phyloP scores from a whole-genome alignment of 2,797 vertebrate genomes.

The Molossus molossus region DNA sequence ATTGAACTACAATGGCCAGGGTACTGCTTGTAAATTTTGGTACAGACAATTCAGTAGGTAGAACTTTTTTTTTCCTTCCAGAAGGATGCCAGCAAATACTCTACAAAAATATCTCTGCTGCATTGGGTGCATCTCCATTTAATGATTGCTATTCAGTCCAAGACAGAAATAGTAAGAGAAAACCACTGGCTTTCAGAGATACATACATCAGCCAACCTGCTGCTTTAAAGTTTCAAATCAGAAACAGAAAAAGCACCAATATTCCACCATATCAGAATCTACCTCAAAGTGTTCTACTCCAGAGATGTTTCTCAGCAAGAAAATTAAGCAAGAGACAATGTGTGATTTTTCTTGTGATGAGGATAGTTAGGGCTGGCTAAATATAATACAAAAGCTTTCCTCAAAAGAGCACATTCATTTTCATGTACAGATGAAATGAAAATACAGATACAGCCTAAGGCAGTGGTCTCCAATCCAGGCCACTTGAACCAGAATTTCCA shows the following conservation, averaged over 20 bases:
- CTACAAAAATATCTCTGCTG: background rate
- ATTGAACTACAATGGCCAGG: background rate
- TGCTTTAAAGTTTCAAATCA: background rate
- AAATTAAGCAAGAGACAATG: background rate
- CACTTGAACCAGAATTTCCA: background rate
- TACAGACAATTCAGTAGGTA: background rate
- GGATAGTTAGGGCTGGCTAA: background rate
- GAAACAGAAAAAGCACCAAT: background rate
- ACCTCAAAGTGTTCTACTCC: background rate
- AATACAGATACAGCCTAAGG: background rate
- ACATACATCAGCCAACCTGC: background rate
- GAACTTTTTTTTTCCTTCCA: background rate
- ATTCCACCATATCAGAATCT: background rate
- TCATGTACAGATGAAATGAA: background rate
- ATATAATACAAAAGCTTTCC: background rate
- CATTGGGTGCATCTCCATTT: background rate
- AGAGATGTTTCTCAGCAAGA: background rate
- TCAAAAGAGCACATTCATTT: background rate
- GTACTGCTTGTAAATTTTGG: background rate
- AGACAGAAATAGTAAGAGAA: background rate
- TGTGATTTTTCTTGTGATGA: background rate
- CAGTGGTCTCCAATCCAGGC: background rate
- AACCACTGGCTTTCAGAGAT: background rate
- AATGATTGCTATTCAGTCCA: background rate
- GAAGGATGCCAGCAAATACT: background rate